Conservation (phyloP, 2,797 vertebrate genomes). For the Pagetopsis macropterus region DNA sequence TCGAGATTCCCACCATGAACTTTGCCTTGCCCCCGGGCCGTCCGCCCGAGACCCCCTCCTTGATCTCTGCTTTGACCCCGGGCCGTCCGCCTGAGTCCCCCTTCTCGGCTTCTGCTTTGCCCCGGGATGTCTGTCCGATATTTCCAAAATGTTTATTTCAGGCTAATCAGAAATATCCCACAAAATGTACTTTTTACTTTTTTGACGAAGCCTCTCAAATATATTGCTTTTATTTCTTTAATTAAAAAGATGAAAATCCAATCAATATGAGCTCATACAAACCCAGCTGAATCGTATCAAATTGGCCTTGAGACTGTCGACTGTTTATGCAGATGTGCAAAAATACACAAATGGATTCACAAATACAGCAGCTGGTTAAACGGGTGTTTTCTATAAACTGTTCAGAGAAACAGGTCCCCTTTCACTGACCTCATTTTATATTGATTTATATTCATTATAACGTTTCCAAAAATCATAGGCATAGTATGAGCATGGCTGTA, state of each 20-base stretch:
- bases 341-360: neutral
- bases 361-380: neutral
- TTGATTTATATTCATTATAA: conserved; percentile 9
- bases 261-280: neutral
- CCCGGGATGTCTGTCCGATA: too few species aligned
- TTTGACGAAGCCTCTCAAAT: neutral
- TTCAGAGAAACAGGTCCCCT: neutral
- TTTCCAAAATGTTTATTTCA: neutral
- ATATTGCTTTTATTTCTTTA: neutral
- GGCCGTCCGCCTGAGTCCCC: too few species aligned
- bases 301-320: neutral
- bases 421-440: conserved; percentile 25
- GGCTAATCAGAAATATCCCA: neutral
- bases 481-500: conserved; percentile 17
- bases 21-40: too few species aligned
- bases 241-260: neutral
- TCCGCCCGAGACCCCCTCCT: too few species aligned
- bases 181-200: neutral
- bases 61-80: too few species aligned
- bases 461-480: neutral
- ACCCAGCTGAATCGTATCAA: neutral
- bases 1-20: too few species aligned
- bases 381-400: neutral
- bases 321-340: neutral
- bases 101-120: too few species aligned